phyloP scores from a whole-genome alignment of 2,797 vertebrate genomes.

The Sebastiscus tertius region DNA sequence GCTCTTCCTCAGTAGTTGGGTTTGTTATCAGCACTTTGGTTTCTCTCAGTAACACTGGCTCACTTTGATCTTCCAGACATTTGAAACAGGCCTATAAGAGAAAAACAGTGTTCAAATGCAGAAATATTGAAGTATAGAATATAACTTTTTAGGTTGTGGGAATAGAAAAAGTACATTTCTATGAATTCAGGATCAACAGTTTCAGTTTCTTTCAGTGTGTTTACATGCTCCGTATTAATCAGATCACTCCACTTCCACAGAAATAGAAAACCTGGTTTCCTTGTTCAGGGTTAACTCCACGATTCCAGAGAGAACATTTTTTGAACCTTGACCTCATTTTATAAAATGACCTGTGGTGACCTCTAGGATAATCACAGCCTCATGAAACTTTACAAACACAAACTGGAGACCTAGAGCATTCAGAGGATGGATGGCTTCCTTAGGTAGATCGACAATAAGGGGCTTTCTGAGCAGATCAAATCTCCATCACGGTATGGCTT shows the following conservation, averaged over 20 bases:
- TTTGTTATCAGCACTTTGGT: rapidly evolving
- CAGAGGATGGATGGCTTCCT: no score
- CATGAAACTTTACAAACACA: no score
- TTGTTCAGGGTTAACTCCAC: not conserved
- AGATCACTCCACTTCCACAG: not conserved
- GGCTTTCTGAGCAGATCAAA: no score
- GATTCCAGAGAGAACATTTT: no score
- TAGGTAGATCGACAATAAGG: no score
- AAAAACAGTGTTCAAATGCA: not conserved
- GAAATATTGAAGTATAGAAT: not conserved
- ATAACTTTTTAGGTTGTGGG: not conserved
- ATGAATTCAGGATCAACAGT: not conserved
- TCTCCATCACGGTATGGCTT: no score
- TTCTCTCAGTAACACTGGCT: rapidly evolving
- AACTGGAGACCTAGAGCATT: no score
- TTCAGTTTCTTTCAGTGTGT: not conserved
- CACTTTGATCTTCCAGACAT: rapidly evolving
- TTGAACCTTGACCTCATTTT: no score
- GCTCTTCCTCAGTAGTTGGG: not conserved
- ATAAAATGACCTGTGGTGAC: no score
- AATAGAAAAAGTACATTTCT: not conserved
- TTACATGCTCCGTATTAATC: not conserved
- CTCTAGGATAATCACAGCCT: no score
- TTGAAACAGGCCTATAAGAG: not conserved
- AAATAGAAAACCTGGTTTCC: not conserved